A percentile compares a stretch with the other conserved stretches of the same genome.
These are phyloP conservation scores for Carettochelys insculpta DNA, from an alignment of 2,113 vertebrate genomes.

Conservation along the genomic window DNA sequence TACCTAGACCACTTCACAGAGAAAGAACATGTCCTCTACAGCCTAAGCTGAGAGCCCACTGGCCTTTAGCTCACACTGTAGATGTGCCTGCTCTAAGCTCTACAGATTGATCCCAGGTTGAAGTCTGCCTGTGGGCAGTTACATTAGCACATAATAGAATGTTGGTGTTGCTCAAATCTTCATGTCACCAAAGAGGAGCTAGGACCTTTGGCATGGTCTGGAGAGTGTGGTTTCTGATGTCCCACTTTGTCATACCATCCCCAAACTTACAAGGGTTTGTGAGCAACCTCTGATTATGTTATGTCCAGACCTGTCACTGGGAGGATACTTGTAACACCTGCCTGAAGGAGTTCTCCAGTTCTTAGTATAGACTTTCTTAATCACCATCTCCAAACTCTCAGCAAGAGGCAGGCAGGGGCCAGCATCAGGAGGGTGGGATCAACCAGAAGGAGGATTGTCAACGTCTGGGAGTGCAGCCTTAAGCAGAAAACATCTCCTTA, in stretches of 20 bases:
- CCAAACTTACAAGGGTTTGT: background rate
- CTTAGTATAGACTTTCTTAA: background rate
- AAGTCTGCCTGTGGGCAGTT: too few relatives aligned
- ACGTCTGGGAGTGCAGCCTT: background rate
- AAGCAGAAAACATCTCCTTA: background rate
- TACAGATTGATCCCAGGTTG: too few relatives aligned
- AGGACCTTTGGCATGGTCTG: background rate
- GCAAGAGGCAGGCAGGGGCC: background rate
- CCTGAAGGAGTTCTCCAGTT: background rate
- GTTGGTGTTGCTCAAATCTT: background rate
- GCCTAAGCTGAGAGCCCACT: too few relatives aligned
- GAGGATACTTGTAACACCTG: background rate
- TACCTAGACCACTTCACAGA: too few relatives aligned
- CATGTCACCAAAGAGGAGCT: background rate
- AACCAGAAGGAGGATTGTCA: background rate
- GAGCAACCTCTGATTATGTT: background rate
- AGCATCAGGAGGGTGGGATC: background rate
- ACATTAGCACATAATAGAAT: background rate
- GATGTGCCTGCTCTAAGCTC: too few relatives aligned
- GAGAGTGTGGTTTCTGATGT: background rate
- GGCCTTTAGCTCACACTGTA: too few relatives aligned
- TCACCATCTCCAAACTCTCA: fast-evolving
- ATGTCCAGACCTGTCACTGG: background rate
- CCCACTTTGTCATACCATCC: fast-evolving
- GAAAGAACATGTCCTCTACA: too few relatives aligned